Evolutionary conservation across 2,888 invertebrate species (phyloP).

Genomic region (Oscheius onirici): DNA sequence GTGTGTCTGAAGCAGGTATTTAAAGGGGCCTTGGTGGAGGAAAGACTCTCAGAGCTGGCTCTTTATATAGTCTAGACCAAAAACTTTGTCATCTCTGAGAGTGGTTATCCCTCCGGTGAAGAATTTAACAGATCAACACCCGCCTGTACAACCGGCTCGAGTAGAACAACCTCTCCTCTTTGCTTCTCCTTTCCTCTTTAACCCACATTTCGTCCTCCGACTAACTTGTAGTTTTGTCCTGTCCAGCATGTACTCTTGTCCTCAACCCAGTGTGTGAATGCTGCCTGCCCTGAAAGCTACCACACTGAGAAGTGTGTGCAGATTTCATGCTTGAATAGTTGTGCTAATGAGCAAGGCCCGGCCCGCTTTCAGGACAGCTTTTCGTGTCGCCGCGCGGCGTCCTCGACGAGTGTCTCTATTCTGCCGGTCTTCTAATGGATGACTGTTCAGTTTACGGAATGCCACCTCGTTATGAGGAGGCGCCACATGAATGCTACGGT

Average conservation of each 20-base stretch:
- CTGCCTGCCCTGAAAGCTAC: constrained; percentile 21
- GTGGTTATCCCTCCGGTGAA: neutral
- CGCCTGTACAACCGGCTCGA: constrained; percentile 24
- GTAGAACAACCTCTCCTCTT: constrained; percentile 26
- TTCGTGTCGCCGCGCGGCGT: constrained; percentile 35
- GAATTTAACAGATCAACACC: neutral
- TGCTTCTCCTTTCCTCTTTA: constrained; percentile 17
- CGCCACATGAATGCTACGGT: constrained; percentile 32
- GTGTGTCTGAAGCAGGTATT: constrained; percentile 65
- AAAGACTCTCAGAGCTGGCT: constrained; percentile 2
- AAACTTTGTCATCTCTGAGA: neutral
- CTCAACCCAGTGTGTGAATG: constrained; percentile 16
- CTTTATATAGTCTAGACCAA: neutral
- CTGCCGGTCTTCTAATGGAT: constrained; percentile 38
- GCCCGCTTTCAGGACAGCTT: constrained; percentile 34
- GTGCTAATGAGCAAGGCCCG: constrained; percentile 33
- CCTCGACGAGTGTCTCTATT: constrained; percentile 40
- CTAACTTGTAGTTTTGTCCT: neutral
- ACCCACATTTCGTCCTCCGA: constrained; percentile 6
- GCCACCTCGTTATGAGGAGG: constrained; percentile 29
- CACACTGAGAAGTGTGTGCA: constrained; percentile 25
- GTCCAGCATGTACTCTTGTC: constrained; percentile 8
- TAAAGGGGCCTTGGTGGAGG: constrained; percentile 11
- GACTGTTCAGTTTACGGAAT: constrained; percentile 35
- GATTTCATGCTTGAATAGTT: constrained; percentile 33